Evolutionary conservation across 37 sponge, comb jelly and placozoan species (phyloP), one percentile per base, ranked within the genome.

Genomic region (Eunapius fragilis): DNA sequence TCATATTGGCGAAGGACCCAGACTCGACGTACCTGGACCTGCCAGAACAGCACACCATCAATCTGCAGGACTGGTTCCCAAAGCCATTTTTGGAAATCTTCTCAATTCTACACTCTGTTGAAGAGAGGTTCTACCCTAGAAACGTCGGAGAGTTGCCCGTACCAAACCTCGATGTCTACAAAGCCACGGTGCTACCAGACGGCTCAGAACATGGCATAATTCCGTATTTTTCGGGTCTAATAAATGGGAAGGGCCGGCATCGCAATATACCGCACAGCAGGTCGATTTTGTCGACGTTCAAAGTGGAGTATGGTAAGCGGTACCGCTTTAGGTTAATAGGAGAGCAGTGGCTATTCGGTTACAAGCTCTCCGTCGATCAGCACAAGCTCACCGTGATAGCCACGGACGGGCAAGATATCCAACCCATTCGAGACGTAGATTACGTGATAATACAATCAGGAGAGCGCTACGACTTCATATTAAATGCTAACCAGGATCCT

Each of bases 381-480:
- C n/a, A n/a, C n/a, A n/a, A n/a, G n/a, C n/a, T n/a, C n/a, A n/a
- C n/a, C n/a, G 88, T 96, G 25, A 79, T 92, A 22, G 86, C 97
- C 11, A 87, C 90, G 36, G 97, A 96, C 85, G 97, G 90, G 14
- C 36, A 76, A 32, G 33, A 80, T 10, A 80, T 96, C 27, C 74
- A 92, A 76, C 85, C 88, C 70, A 70, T 78, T 31, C 13, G 80
- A 86, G 78, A 85, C 25, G 89, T 91, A n/a, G 86, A 89, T 67
- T 95, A 83, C 38, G 36, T 96, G 67, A 91, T 89, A 25, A 67
- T 96, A 14, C 85, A 91, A 72, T 81, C 85, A 36, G 97, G 94
- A 41, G 97, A 96, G 69, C 71, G 97, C 25, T 96, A 91, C 68
- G 97, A 96, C 71, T 67, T 96, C n/a, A 32, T 93, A 9, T 27